phyloP scores from a whole-genome alignment of 2,888 invertebrate species.

The Meghimatium bilineatum region DNA sequence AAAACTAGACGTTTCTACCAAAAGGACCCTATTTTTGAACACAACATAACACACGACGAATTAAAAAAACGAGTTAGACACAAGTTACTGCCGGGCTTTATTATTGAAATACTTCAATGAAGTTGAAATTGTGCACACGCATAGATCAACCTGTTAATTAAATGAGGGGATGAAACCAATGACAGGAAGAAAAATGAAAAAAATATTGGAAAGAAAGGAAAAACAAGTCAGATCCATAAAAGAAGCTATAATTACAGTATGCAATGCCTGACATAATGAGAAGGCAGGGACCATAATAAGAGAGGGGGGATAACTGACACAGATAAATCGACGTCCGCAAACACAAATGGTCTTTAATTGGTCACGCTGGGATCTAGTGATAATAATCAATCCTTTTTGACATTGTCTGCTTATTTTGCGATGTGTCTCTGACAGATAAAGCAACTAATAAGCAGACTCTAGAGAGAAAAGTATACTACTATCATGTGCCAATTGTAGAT shows the following conservation, averaged over 20 bases:
- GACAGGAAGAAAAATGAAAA: background rate
- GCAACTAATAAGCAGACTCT: background rate
- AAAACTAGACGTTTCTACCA: too few relatives aligned
- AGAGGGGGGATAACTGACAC: background rate
- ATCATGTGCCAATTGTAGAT: too few relatives aligned
- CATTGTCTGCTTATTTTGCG: too few relatives aligned
- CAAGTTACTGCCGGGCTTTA: too few relatives aligned
- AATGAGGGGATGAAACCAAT: background rate
- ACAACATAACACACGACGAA: too few relatives aligned
- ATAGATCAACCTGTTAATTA: background rate
- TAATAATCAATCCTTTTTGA: background rate
- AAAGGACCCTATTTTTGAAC: too few relatives aligned
- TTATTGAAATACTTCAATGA: background rate
- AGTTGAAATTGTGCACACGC: background rate
- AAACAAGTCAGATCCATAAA: background rate
- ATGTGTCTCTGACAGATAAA: background rate
- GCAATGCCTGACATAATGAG: background rate
- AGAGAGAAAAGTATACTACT: background rate
- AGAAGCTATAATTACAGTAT: background rate
- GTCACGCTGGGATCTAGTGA: background rate
- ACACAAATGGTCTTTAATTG: conserved; percentile 2
- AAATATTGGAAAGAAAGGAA: background rate
- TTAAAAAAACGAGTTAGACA: background rate
- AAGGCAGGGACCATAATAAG: background rate
- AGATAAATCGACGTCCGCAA: background rate